Evolutionary conservation across 2,113 vertebrate genomes (phyloP).

Genomic region (Nicator chloris): DNA sequence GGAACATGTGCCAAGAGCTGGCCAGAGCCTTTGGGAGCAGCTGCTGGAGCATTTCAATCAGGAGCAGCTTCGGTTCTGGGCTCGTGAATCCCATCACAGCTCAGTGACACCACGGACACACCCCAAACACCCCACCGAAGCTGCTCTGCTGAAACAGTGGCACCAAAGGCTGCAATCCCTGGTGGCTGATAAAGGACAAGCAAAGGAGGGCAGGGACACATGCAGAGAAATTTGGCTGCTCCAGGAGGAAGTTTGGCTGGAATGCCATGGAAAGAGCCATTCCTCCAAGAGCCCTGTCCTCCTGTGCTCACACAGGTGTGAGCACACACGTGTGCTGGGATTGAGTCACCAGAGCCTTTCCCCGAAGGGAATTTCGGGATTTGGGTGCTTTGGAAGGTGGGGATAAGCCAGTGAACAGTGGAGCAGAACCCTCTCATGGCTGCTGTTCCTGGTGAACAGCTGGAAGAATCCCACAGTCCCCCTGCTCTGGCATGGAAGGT

Average conservation of each 20-base stretch:
- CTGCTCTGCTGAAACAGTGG: rapidly evolving
- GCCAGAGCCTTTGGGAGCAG: not conserved
- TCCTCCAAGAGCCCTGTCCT: not conserved
- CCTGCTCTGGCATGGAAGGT: not conserved
- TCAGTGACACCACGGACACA: not conserved
- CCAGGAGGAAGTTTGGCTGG: not conserved
- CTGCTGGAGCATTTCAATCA: not conserved
- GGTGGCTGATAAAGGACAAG: not conserved
- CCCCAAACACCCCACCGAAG: not conserved
- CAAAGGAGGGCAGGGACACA: not conserved
- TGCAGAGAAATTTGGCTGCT: not conserved
- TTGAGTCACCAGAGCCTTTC: not conserved
- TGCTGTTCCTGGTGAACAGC: not conserved
- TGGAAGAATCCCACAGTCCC: not conserved
- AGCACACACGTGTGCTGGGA: not conserved
- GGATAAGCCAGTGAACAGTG: not conserved
- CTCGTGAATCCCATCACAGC: not conserved
- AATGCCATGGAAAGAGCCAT: rapidly evolving
- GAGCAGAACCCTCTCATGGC: not conserved
- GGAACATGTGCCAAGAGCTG: not conserved
- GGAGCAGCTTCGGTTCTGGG: not conserved
- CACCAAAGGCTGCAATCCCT: not conserved
- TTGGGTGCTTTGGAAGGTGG: not conserved
- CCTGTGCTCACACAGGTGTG: not conserved
- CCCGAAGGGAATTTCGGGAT: not conserved